Percentiles rank a stretch among this genome's conserved stretches.
These are phyloP conservation scores for Carlito syrichta DNA, from an alignment of 2,113 vertebrate species.

Conservation along the genomic window DNA sequence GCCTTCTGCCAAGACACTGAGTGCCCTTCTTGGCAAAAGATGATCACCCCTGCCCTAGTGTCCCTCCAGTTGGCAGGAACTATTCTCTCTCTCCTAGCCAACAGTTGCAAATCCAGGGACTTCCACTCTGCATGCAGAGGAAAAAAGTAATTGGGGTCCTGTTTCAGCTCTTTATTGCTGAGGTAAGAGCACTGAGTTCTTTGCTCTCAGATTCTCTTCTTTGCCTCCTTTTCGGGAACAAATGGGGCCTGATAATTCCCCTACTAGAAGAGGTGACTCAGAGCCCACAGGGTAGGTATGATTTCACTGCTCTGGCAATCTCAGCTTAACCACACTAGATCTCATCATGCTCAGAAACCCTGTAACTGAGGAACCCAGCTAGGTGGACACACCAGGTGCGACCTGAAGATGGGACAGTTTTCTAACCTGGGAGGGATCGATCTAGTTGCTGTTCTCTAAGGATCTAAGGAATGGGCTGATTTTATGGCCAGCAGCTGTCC, in stretches of 20 bases:
- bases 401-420: background rate
- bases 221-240: background rate
- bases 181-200: background rate
- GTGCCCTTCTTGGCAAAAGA: constrained; percentile 76
- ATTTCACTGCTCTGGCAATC: background rate
- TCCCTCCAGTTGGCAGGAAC: constrained; percentile 66
- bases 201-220: background rate
- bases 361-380: background rate
- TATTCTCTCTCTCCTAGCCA: background rate
- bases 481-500: constrained; percentile 77
- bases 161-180: background rate
- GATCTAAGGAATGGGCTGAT: constrained; percentile 37
- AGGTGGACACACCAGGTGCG: background rate
- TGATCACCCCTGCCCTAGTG: constrained; percentile 60
- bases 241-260: background rate
- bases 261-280: background rate
- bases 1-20: constrained; percentile 73
- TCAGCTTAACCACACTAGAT: background rate
- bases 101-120: constrained; percentile 63
- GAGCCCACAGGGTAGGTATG: background rate
- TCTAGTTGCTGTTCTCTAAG: constrained; percentile 29
- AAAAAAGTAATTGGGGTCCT: background rate
- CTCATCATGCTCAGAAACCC: background rate
- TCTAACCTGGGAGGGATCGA: constrained; percentile 48
- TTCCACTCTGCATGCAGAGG: background rate